Evolutionary conservation across 2,888 invertebrate genomes (phyloP).

Genomic region (Argyra leucocephala): DNA sequence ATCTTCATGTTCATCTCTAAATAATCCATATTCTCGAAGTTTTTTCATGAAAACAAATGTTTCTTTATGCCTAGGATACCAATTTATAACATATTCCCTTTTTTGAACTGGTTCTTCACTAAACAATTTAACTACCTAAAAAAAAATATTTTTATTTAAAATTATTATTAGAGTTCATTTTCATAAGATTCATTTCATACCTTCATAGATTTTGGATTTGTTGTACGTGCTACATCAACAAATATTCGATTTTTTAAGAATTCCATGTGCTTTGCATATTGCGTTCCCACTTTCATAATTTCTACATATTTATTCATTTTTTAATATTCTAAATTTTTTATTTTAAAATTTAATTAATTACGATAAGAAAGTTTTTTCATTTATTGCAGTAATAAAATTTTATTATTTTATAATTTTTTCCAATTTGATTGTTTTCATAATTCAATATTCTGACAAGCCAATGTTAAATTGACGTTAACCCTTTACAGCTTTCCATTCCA

Average conservation of each 20-base stretch:
- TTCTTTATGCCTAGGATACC: conserved; percentile 79
- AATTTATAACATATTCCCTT: conserved; percentile 61
- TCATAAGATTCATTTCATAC: conserved; percentile 36
- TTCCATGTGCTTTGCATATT: conserved; percentile 77
- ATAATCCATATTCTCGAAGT: conserved; percentile 68
- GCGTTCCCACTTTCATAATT: conserved; percentile 59
- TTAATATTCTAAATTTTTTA: too few relatives aligned
- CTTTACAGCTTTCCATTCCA: too few relatives aligned
- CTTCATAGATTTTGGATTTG: conserved; percentile 67
- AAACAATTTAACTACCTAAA: conserved; percentile 56
- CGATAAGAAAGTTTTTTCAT: too few relatives aligned
- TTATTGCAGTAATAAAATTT: too few relatives aligned
- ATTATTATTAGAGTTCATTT: background rate
- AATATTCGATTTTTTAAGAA: conserved; percentile 79
- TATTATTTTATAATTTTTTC: too few relatives aligned
- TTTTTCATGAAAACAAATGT: conserved; percentile 61
- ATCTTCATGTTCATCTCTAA: conserved; percentile 79
- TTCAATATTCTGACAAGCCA: too few relatives aligned
- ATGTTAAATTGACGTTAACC: too few relatives aligned
- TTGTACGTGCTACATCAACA: conserved; percentile 72
- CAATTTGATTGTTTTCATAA: too few relatives aligned
- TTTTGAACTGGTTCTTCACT: conserved; percentile 65
- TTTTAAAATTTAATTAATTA: too few relatives aligned
- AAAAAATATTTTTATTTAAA: background rate
- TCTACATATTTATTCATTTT: conserved; percentile 60